phyloP scores from a whole-genome alignment of 1,140 invertebrate species.

The Octopus bimaculoides region DNA sequence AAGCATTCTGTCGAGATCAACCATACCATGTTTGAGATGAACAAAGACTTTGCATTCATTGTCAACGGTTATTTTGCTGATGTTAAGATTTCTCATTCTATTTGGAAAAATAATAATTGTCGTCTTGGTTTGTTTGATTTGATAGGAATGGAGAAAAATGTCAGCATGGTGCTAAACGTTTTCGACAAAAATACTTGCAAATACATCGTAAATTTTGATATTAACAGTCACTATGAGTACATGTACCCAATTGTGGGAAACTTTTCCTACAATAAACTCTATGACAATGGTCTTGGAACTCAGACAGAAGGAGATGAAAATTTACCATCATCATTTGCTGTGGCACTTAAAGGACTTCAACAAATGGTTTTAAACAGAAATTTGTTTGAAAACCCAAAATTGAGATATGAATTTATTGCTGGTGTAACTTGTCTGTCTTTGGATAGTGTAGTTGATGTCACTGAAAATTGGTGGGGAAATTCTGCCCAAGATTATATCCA shows the following conservation, averaged over 20 bases:
- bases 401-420: slow-evolving; percentile 90
- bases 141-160: slow-evolving; percentile 94
- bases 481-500: slow-evolving; percentile 70
- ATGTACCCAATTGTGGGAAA: slow-evolving; percentile 76
- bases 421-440: slow-evolving; percentile 71
- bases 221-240: slow-evolving; percentile 91
- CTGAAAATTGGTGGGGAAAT: slow-evolving; percentile 94
- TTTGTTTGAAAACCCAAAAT: slow-evolving; percentile 77
- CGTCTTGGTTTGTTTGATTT: slow-evolving; percentile 80
- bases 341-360: slow-evolving; percentile 92
- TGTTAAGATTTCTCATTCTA: slow-evolving; percentile 75
- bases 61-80: slow-evolving; percentile 84
- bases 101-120: slow-evolving; percentile 83
- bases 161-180: slow-evolving; percentile 71
- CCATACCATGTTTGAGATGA: slow-evolving; percentile 40
- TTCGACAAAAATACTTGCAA: slow-evolving; percentile 79
- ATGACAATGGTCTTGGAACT: slow-evolving; percentile 63
- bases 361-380: slow-evolving; percentile 89
- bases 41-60: slow-evolving; percentile 48
- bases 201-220: slow-evolving; percentile 83
- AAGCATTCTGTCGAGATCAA: slow-evolving; percentile 46
- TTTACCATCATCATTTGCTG: slow-evolving; percentile 65
- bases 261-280: slow-evolving; percentile 78
- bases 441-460: slow-evolving; percentile 82
- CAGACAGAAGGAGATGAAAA: slow-evolving; percentile 26